Base-by-base conservation (phyloP, 2,113 vertebrate genomes). In the Bothrops jararaca region DNA sequence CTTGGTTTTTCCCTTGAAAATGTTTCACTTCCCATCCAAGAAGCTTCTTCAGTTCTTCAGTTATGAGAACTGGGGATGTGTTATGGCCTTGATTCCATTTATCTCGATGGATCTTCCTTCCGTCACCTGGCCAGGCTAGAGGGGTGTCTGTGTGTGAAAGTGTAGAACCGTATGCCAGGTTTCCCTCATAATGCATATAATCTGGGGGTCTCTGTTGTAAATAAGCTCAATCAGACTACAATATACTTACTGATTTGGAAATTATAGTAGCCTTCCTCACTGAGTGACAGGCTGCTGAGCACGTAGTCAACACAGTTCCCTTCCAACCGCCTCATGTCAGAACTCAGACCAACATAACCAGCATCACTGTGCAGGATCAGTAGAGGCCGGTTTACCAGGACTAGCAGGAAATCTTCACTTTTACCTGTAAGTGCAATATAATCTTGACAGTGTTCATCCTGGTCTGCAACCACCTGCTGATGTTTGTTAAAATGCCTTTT, bases 341-440 rank as follows among this genome's bases (percentile, higher is more conserved):
- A 54, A 86, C 64, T 52, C 56, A 92, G 54, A 5, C 90, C 94
- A 91, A 95, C 94, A 34, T 94, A 95, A 50, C 94, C 94, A 23
- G 86, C 92, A 26, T 95, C 93, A n/a, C 92, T 95, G 85, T 95
- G 92, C 12, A 95, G 86, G 87, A 95, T 92, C 56, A 95, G 91
- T 74, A 94, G 92, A 5, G 94, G 92, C 45, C 94, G 91, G 86
- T 95, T 95, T 56, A 91, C 89, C 56, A 95, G 92, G 45, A 92
- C n/a, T 54, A 95, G 20, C 57, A 95, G 69, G 42, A 95, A 95
- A 56, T 93, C 91, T 90, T 93, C 90, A 53, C 39, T 52, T 86
- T 92, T 92, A 45, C 93, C 94, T 95, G 69, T 7, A 90, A 52
- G 20, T 48, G 42, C 24, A 86, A 90, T 4, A 86, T 45, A 90